Conservation (phyloP, 2,797 vertebrate genomes). For the Lepilemur septentrionalis region DNA sequence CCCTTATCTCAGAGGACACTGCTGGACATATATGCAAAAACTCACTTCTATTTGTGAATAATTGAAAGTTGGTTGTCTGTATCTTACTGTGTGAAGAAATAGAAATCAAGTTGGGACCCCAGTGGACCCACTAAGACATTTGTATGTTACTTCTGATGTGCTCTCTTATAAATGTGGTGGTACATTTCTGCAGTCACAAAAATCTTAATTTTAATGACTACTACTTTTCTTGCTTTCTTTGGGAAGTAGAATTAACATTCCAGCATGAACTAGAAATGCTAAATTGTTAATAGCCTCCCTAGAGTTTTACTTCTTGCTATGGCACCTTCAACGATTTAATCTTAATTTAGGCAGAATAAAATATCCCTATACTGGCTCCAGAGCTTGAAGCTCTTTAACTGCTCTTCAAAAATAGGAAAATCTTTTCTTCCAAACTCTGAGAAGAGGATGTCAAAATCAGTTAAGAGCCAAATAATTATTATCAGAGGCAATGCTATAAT, state of each 20-base stretch:
- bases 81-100: not conserved
- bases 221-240: not conserved
- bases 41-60: not conserved
- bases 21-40: not conserved
- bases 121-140: not conserved
- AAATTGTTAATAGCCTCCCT: slow-evolving; percentile 43
- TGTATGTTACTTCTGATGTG: not conserved
- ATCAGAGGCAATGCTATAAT: not conserved
- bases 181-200: not conserved
- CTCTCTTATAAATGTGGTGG: not conserved
- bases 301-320: not conserved
- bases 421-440: not conserved
- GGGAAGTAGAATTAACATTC: slow-evolving; percentile 41
- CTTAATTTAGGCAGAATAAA: slow-evolving; percentile 37
- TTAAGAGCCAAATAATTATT: not conserved
- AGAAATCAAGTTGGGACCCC: not conserved
- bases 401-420: not conserved
- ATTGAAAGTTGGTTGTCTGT: not conserved
- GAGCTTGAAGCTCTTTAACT: not conserved
- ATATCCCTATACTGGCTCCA: not conserved
- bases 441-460: not conserved
- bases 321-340: slow-evolving; percentile 27
- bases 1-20: not conserved
- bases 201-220: not conserved
- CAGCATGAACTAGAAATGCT: not conserved